These are phyloP conservation scores for Caenorhabditis inopinata DNA, from an alignment of 1,140 invertebrate genomes.

Conservation along the genomic window DNA sequence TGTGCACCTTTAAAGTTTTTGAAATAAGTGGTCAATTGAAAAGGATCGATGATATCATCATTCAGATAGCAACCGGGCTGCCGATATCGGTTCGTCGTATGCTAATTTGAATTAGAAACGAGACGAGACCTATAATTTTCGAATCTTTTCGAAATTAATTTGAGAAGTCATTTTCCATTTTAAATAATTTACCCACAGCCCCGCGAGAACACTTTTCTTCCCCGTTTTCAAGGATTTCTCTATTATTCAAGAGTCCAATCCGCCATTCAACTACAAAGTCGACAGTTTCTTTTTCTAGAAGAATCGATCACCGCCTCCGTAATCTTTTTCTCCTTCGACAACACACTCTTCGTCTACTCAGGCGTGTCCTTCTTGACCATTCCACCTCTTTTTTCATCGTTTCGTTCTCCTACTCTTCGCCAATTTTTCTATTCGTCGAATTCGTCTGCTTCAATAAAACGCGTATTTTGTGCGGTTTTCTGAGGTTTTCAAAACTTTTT, in stretches of 20 bases:
- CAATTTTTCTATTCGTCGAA: slow-evolving; percentile 6
- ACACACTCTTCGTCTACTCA: not conserved
- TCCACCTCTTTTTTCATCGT: not conserved
- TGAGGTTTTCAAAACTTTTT: not conserved
- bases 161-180: too few relatives aligned
- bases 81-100: too few relatives aligned
- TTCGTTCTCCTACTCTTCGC: not conserved
- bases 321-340: not conserved
- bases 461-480: not conserved
- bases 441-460: not conserved
- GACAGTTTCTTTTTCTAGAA: not conserved
- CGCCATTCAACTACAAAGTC: not conserved
- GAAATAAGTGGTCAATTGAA: too few relatives aligned
- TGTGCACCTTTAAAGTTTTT: too few relatives aligned
- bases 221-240: not conserved
- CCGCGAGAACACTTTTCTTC: too few relatives aligned
- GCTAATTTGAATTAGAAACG: too few relatives aligned
- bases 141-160: too few relatives aligned
- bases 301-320: too few relatives aligned
- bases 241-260: not conserved
- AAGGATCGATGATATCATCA: too few relatives aligned
- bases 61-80: too few relatives aligned
- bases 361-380: slow-evolving; percentile 6
- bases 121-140: too few relatives aligned
- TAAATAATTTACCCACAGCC: too few relatives aligned